Evolutionary conservation across 2,888 invertebrate genomes (phyloP), one percentile per base, ranked within the genome.

Genomic region (Brenthis ino): DNA sequence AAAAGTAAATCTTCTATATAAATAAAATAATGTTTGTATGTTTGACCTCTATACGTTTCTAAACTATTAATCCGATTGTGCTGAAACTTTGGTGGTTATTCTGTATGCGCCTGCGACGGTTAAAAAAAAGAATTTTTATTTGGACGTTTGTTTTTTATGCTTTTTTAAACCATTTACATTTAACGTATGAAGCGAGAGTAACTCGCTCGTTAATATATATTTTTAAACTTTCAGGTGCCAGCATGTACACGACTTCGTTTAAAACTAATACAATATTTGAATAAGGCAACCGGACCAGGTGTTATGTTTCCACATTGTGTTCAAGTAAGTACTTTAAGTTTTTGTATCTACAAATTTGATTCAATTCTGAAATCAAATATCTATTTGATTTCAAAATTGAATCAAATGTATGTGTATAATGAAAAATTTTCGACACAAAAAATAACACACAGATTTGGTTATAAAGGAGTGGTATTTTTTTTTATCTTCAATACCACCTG

Each of bases 181-280:
- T 28, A 4, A 28, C 28, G 8, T 11, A 43, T 8, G 8, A 43
- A 43, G 3, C 11, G 0, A 43, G 37, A 11, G 8, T 43, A 43
- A 43, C 0, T 43, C 2, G 37, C 1, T 43, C 3, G 11, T 8
- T 43, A 47, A n/a, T 6, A 58, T 47, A 16, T 58, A 5, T 48
- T 20, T 37, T 57, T 58, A 20, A 5, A 47, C 33, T 64, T 14
- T 8, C 69, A 92, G 92, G 93, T 94, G 1, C 95, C 98, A 3
- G 97, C 97, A 1, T 96, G 96, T 82, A 96, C 97, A 0, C 94
- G 98, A 75, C 96, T 98, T 63, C 95, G 98, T 48, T 93, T 98
- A 70, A 98, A 98, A 87, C 86, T 98, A 50, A 94, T 98, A 73
- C 96, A 97, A 72, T 96, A 97, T 89, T 92, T 98, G 66, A 95